These are phyloP conservation scores for Aspiorhynchus laticeps DNA, from an alignment of 2,113 vertebrate species.

Conservation along the genomic window DNA sequence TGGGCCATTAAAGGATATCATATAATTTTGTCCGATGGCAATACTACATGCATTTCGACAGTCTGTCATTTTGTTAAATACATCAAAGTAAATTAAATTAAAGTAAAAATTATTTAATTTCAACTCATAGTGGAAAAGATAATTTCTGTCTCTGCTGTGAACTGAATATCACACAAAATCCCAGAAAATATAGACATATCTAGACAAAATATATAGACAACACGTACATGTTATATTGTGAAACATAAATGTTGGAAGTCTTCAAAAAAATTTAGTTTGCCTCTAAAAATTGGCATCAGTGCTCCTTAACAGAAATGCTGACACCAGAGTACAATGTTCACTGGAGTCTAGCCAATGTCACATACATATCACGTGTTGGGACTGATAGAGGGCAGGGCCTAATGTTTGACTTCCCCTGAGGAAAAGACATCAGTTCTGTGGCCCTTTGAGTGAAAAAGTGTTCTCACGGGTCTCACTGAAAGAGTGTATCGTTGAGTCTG, in stretches of 20 bases:
- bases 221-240: not conserved
- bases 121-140: too few relatives aligned
- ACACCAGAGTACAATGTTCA: not conserved
- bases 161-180: too few relatives aligned
- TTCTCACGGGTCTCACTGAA: constrained; percentile 35
- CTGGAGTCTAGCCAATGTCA: not conserved
- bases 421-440: not conserved
- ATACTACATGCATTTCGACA: not conserved
- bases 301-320: not conserved
- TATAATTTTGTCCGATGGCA: not conserved
- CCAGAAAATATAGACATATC: too few relatives aligned
- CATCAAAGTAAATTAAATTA: not conserved
- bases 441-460: constrained; percentile 20
- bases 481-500: constrained; percentile 1
- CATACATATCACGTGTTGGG: not conserved
- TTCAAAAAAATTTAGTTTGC: not conserved
- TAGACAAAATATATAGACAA: too few relatives aligned
- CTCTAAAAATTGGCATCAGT: not conserved
- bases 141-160: too few relatives aligned
- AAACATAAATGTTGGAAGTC: not conserved
- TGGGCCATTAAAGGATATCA: too few relatives aligned
- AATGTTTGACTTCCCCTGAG: constrained; percentile 4
- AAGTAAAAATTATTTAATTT: too few relatives aligned
- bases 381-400: not conserved
- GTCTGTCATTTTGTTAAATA: not conserved